Base-by-base conservation (phyloP, 1,140 invertebrate species). In the Caenorhabditis tropicalis region DNA sequence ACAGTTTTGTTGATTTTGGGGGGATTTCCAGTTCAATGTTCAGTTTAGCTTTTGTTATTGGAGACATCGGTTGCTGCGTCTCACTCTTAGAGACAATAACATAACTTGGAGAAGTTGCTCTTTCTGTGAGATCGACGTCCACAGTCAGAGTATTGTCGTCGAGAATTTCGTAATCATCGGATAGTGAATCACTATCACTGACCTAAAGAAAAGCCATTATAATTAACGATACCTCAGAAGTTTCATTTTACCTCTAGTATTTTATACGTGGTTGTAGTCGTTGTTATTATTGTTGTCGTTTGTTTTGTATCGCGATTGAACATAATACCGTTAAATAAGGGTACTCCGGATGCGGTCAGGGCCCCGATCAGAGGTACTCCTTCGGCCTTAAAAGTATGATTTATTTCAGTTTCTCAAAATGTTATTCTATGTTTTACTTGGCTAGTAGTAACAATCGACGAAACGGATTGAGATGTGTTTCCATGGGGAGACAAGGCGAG, bases 261-360 rank as follows among this genome's bases (percentile, higher is more conserved):
- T 65, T 53, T 70, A 33, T 86, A 86, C 10, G 85, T 86, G 21
- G 85, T 86, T 19, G 85, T 86, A 15, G 85, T 86, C 16, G 85
- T 86, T 10, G 85, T 86, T 43, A 86, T 86, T 10, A 86, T 86
- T 21, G 85, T 86, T 36, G 85, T 86, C 79, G 85, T 86, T 39
- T 86, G 85, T 70, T 80, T 79, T 27, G 82, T 31, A 43, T 86
- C 85, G 10, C 85, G 82, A 43, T 86, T 79, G 24, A 80, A 58
- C 39, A 84, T 21, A 70, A 86, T 86, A 36, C 85, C 85, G 53
- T 84, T 86, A 74, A 43, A 84, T 27, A 86, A 39, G 27, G 85
- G 85, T n/a, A 84, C 82, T 48, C 85, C 85, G 21, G 58, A 74
- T 24, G 85, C 85, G 27, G 85, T 86, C 51, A 86, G 31, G 53